Evolutionary conservation across 2,113 vertebrate species (phyloP).

Genomic region (Esox niger): DNA sequence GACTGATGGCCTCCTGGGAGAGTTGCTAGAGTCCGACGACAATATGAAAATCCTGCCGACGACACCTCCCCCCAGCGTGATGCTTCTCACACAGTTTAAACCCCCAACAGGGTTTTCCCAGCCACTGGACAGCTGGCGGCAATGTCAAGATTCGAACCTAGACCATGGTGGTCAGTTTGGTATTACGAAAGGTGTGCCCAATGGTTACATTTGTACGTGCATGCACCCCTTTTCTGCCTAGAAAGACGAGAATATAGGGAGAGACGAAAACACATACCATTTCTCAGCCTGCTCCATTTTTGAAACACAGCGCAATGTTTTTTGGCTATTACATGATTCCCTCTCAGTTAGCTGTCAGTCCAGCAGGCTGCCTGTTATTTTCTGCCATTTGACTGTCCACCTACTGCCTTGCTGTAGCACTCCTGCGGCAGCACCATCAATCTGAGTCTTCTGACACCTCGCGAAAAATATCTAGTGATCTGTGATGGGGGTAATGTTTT

Average conservation of each 20-base stretch:
- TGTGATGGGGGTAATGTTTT: constrained; percentile 67
- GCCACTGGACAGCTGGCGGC: no score
- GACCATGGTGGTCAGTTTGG: no score
- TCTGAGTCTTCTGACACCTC: constrained; percentile 66
- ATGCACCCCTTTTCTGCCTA: constrained; percentile 45
- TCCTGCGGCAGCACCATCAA: constrained; percentile 59
- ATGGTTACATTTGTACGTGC: constrained; percentile 51
- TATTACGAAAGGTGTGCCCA: no score
- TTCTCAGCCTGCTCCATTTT: constrained; percentile 61
- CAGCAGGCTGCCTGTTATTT: constrained; percentile 66
- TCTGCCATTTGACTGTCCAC: constrained; percentile 66
- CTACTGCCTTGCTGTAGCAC: constrained; percentile 52
- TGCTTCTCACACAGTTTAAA: no score
- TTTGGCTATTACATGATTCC: constrained; percentile 54
- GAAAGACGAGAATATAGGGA: constrained; percentile 18
- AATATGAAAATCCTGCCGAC: no score
- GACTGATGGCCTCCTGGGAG: no score
- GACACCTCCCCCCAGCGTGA: no score
- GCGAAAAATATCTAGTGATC: constrained; percentile 58
- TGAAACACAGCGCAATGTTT: constrained; percentile 50
- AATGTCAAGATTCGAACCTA: no score
- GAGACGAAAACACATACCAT: constrained; percentile 38
- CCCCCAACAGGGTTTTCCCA: no score
- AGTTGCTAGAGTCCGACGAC: no score
- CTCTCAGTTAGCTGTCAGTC: constrained; percentile 68